Evolutionary conservation across 2,888 invertebrate species (phyloP), one percentile per base, ranked within the genome.

Genomic region (Ophion ventricosus): DNA sequence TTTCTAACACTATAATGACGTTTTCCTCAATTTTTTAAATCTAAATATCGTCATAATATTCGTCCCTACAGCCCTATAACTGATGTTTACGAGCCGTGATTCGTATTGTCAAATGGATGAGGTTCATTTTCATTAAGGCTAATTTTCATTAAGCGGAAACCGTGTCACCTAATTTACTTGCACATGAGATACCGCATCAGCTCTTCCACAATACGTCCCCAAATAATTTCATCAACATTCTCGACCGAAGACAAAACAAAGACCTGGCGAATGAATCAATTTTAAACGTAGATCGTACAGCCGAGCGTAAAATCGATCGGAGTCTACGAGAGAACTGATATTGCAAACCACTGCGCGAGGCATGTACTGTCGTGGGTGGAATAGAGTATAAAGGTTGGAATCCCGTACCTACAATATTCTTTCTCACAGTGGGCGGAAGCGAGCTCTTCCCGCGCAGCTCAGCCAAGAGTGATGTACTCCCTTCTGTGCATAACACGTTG

Each of bases 401-500:
- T 77, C 84, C 82, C 80, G 79, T 61, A 35, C 4, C 25, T 29
- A 0, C 49, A 73, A 74, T 67, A 49, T 66, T 49, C 23, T 67
- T 80, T 74, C 80, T 73, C 80, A 67, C 78, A 59, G 63, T 66
- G 72, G 83, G 82, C 84, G 86, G 86, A 86, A 84, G 86, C 80
- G 75, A 59, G 56, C 57, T 77, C 81, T 69, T 66, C 56, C 70
- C 59, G 54, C 25, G 14, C 10, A n/a, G 10, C 70, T 83, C 72
- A 25, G 57, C 25, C 49, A 61, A 73, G 80, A 86, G 84, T 85
- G 86, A 86, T 83, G 84, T 80, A 81, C 74, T 85, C 86, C 74
- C 83, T 85, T 80, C 87, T 84, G 81, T 86, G 89, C 90, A 90
- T 91, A 91, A 91, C 90, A 87, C 88, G 87, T 88, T 92, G 92